Base-by-base conservation (phyloP, 2,888 invertebrate species). In the Synanthedon tipuliformis region DNA sequence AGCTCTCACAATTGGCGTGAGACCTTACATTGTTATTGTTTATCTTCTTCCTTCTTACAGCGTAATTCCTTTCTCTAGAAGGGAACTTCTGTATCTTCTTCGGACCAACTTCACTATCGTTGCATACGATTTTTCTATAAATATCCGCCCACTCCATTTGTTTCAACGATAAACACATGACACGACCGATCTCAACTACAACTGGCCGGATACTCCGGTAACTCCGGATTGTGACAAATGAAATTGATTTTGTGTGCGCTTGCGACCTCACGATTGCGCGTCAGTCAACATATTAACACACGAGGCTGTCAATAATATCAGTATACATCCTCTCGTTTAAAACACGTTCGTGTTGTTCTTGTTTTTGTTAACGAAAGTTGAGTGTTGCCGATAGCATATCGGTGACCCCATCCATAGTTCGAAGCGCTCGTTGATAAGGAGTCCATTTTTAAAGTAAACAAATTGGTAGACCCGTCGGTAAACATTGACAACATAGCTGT, bases 51-150 rank as follows among this genome's bases (percentile, higher is more conserved):
- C 92, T 88, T 53, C 92, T 81, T 49, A 92, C 89, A 45, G 92
- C 92, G 65, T 89, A 89, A 71, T 92, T 91, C 59, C 92, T 88
- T 66, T 92, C 92, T 49, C 92, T 86, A 1, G 91, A 91, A 1
- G 91, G 92, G 71, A 92, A 92, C 65, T 90, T 90, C 53, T 92
- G 91, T 49, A 88, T 89, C 63, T 88, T 89, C 61, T 88, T 63
- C 51, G 49, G 53, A 40, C 27, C 62, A 83, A 75, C 56, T 76
- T 81, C 56, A 65, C 63, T 18, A 48, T 78, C 80, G 13, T 63
- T 62, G 18, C 75, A 75, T 40, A 68, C 68, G 40, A 84, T 65
- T 40, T 77, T 74, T 50, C 78, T 72, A 65, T 77, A 83, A 50
- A 84, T 73, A 54, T 83, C 83, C 59, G 78, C 69, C 75, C 81